Evolutionary conservation across 2,888 invertebrate genomes (phyloP).

Genomic region (Alloplasta piceator): DNA sequence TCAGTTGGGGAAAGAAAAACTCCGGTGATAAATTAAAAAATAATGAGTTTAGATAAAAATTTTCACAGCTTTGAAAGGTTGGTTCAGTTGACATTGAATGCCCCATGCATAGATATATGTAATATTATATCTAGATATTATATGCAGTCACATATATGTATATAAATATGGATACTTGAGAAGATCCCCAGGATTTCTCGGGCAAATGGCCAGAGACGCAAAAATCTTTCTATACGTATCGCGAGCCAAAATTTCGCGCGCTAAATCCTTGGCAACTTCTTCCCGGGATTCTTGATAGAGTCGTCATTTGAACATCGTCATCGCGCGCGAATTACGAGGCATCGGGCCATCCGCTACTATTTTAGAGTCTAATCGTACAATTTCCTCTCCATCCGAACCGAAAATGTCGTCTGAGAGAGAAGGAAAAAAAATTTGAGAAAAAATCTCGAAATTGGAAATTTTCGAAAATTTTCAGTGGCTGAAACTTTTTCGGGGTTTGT

Average conservation of each 20-base stretch:
- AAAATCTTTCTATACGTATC: conserved; percentile 7
- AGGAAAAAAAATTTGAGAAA: neutral
- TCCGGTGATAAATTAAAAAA: too few species aligned
- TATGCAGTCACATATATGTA: neutral
- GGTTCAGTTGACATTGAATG: too few species aligned
- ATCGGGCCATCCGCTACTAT: conserved; percentile 24
- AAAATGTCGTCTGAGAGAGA: neutral
- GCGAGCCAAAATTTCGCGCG: conserved; percentile 15
- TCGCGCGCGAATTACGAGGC: neutral
- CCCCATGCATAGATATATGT: too few species aligned
- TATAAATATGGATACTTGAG: neutral
- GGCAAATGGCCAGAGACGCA: conserved; percentile 51
- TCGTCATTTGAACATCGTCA: conserved; percentile 17
- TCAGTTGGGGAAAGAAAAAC: too few species aligned
- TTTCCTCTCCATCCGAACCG: neutral
- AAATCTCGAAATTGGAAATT: too few species aligned
- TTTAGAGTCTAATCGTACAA: conserved; percentile 31
- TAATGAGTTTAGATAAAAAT: too few species aligned
- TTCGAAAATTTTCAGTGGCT: too few species aligned
- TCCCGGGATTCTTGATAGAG: neutral
- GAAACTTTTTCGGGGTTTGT: too few species aligned
- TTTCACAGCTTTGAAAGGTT: too few species aligned
- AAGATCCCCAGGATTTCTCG: conserved; percentile 4
- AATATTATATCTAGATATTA: too few species aligned
- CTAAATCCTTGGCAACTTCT: conserved; percentile 33